Conservation (phyloP, 2,888 invertebrate genomes). For the Anaspis maculata region DNA sequence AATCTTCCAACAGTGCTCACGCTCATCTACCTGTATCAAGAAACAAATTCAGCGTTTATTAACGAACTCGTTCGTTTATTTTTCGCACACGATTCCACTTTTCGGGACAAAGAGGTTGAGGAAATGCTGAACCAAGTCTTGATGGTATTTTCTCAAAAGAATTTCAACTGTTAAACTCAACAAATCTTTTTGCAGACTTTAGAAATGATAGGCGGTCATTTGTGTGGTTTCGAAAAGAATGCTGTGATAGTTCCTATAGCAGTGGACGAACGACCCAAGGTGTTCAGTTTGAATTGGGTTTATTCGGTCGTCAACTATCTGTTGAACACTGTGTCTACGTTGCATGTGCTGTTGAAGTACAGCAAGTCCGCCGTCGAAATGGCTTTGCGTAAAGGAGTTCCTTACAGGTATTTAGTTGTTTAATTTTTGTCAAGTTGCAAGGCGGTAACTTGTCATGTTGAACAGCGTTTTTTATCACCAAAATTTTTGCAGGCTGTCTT, state of each 20-base stretch:
- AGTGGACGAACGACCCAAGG: constrained; percentile 27
- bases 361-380: constrained; percentile 27
- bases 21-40: constrained; percentile 29
- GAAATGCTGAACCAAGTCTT: constrained; percentile 29
- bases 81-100: constrained; percentile 26
- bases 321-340: constrained; percentile 26
- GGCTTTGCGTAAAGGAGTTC: constrained; percentile 32
- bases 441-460: neutral
- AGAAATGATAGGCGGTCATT: constrained; percentile 32
- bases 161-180: constrained; percentile 1
- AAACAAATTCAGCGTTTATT: constrained; percentile 28
- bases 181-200: constrained; percentile 24
- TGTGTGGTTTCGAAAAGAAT: constrained; percentile 31
- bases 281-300: constrained; percentile 34
- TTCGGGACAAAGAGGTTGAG: constrained; percentile 31
- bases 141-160: constrained; percentile 23
- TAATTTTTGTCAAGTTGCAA: neutral
- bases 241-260: constrained; percentile 29
- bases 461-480: no score
- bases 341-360: constrained; percentile 30
- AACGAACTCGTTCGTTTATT: constrained; percentile 28
- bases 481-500: constrained; percentile 65
- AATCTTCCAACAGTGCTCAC: constrained; percentile 32
- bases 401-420: constrained; percentile 32
- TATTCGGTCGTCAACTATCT: constrained; percentile 33